Base-by-base conservation (phyloP, 2,888 invertebrate species). In the Octodonta nipae region DNA sequence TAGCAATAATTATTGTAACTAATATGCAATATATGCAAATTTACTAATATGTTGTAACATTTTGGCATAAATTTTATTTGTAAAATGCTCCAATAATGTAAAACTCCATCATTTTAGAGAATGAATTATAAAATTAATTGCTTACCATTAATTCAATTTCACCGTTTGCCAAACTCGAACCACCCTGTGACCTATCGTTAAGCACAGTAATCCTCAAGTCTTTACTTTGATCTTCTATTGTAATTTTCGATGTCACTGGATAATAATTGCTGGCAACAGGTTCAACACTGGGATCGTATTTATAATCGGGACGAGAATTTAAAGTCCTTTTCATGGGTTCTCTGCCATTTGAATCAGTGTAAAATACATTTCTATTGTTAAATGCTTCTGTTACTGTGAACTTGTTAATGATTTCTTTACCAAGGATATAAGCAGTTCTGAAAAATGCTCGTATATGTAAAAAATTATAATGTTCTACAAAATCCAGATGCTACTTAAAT, bases 291-390 rank as follows among this genome's bases (percentile, higher is more conserved):
- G 41, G 15, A 15, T 44, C 32, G 33, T 67, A 61, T 41, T 64
- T 52, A 72, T 76, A 76, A 0, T 73, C 66, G 2, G 70, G 66
- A 28, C 77, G 64, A 31, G 64, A 65, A 58, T 73, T 64, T 35
- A 70, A 66, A 4, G 56, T 61, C 38, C 82, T 57, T 49, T 67
- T 64, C 41, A 80, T 59, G 58, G 77, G 69, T 56, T 81, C 75
- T 10, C 83, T 58, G 0, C 80, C 79, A 54, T 85, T 86, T 8
- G 82, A 71, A 60, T 86, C 85, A 0, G 84, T 85, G 58, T 68
- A 80, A 60, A 83, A 84, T 1, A 55, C 34, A 3, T 33, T 32
- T 7, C 41, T 30, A 28, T 41, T 43, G 8, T 40, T 7, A 37
- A 39, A 33, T 55, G 32, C 2, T 29, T 64, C 16, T 5, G 12